Conservation (phyloP, 2,888 invertebrate species). For the Macaria liturata region DNA sequence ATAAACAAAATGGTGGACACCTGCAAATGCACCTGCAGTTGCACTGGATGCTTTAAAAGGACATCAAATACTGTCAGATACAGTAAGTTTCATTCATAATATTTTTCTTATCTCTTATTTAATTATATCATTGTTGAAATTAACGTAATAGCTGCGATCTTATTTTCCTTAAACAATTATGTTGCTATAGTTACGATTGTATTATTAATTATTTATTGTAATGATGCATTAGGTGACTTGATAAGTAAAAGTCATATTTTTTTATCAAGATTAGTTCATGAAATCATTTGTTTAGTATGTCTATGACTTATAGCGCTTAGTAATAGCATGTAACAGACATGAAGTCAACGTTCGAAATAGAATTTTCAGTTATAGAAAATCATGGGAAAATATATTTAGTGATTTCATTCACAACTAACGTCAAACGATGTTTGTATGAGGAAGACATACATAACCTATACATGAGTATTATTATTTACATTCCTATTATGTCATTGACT, state of each 20-base stretch:
- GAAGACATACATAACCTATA: not conserved
- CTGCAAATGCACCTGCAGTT: conserved; percentile 48
- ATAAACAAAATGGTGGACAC: conserved; percentile 54
- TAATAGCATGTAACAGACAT: conserved; percentile 5
- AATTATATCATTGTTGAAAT: too few relatives aligned
- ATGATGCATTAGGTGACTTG: conserved; percentile 13
- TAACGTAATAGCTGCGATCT: too few relatives aligned
- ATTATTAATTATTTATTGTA: too few relatives aligned
- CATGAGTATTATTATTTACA: not conserved
- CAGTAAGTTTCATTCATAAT: conserved; percentile 49
- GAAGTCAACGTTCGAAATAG: conserved; percentile 23
- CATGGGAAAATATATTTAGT: conserved; percentile 6
- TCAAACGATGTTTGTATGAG: not conserved
- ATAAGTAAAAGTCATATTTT: conserved; percentile 35
- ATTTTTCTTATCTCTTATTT: conserved; percentile 7
- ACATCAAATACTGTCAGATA: conserved; percentile 49
- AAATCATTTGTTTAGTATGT: conserved; percentile 15
- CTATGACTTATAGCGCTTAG: conserved; percentile 8
- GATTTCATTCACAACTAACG: not conserved
- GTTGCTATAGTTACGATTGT: too few relatives aligned
- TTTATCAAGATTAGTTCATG: conserved; percentile 11
- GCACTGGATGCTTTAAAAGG: conserved; percentile 58
- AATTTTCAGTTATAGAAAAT: conserved; percentile 5
- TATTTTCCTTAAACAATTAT: too few relatives aligned
- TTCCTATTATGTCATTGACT: not conserved